Evolutionary conservation across 2,888 invertebrate species (phyloP).

Genomic region (Formica aserva): DNA sequence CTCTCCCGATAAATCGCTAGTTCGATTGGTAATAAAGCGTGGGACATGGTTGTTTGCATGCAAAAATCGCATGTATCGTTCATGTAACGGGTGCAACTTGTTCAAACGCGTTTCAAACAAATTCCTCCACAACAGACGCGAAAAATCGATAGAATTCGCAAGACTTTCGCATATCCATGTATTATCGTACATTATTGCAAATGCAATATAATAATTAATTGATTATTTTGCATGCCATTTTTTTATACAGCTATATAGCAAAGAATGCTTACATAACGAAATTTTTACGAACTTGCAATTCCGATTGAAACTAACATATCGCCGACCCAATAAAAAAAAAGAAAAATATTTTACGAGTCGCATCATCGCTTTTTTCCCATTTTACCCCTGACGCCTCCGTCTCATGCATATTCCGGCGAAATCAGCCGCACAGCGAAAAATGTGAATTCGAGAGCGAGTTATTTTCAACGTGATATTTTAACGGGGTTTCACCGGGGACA

Average conservation of each 20-base stretch:
- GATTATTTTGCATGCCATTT: not conserved
- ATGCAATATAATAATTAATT: conserved; percentile 14
- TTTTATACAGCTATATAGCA: not conserved
- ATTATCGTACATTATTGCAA: not conserved
- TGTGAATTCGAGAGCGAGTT: conserved; percentile 55
- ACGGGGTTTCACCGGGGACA: conserved; percentile 26
- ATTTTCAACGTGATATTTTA: conserved; percentile 55
- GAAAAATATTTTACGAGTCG: conserved; percentile 40
- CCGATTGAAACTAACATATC: conserved; percentile 41
- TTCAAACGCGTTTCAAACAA: not conserved
- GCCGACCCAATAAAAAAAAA: not conserved
- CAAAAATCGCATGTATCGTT: not conserved
- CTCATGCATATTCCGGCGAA: conserved; percentile 50
- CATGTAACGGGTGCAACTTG: not conserved
- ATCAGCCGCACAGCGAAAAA: conserved; percentile 48
- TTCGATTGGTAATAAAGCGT: conserved; percentile 35
- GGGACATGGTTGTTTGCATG: not conserved
- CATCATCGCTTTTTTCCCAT: conserved; percentile 47
- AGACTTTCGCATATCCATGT: not conserved
- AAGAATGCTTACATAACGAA: not conserved
- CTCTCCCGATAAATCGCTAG: conserved; percentile 29
- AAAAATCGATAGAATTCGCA: not conserved
- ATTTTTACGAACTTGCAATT: conserved; percentile 19
- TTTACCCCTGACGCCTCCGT: conserved; percentile 49
- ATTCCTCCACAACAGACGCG: not conserved